These are phyloP conservation scores for Drosophila limbata DNA, from an alignment of 2,888 invertebrate genomes.

Conservation along the genomic window DNA sequence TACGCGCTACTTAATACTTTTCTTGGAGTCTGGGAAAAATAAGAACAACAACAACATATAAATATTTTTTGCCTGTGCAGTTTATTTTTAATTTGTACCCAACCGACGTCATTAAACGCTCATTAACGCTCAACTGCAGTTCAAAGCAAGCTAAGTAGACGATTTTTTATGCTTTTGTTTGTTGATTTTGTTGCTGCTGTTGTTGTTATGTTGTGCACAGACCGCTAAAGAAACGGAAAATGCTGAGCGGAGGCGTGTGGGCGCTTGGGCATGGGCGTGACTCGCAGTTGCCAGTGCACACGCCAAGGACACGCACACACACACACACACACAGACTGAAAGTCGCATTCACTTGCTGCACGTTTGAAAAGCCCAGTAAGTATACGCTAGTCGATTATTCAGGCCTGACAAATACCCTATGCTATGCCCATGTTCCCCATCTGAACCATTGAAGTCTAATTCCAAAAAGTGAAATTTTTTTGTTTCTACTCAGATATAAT, in stretches of 20 bases:
- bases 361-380: conserved; percentile 9
- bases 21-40: conserved; percentile 1
- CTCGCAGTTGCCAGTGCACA: conserved; percentile 31
- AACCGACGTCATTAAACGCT: conserved; percentile 47
- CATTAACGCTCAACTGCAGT: conserved; percentile 57
- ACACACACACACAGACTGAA: conserved; percentile 17
- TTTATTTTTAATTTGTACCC: conserved; percentile 48
- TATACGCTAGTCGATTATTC: not conserved
- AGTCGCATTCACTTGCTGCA: conserved; percentile 6
- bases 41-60: conserved; percentile 8
- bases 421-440: not conserved
- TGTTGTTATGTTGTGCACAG: conserved; percentile 28
- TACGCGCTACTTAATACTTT: not conserved
- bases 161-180: conserved; percentile 22
- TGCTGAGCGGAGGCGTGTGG: conserved; percentile 5
- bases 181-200: not conserved
- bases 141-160: conserved; percentile 51
- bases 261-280: conserved; percentile 27
- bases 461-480: too few species aligned
- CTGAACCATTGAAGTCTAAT: too few species aligned
- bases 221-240: conserved; percentile 35
- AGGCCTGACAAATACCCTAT: conserved; percentile 2
- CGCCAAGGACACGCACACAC: conserved; percentile 48
- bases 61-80: conserved; percentile 33
- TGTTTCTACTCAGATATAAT: too few species aligned